Evolutionary conservation across 2,888 invertebrate genomes (phyloP), one percentile per base, ranked within the genome.

Genomic region (Monoplex corrugatus): DNA sequence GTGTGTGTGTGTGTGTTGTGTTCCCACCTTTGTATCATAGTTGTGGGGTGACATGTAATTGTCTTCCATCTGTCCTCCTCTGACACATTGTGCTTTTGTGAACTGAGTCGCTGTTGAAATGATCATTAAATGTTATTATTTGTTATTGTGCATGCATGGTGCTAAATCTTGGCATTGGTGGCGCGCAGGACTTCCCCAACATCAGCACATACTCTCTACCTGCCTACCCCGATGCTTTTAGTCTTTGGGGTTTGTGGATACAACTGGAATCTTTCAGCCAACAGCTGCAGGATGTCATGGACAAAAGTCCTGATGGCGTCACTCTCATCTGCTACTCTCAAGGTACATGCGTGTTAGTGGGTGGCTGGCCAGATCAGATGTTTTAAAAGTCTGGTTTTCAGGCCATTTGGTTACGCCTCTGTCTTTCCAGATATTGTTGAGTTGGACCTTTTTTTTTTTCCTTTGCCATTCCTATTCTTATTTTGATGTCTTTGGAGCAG

Each of bases 231-330:
- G 32, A 43, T 28, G 6, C 43, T 40, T 6, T 28, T 8, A 80
- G 78, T 28, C 19, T 80, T 1, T 23, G 23, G 19, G 8, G 40
- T 6, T 10, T 80, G 43, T 80, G 78, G 78, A 80, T 3, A 6
- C 78, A 80, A 23, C 78, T 80, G 40, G 2, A 0, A 3, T 80
- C 40, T 43, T 80, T 80, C 28, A 5, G 23, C 10, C 3, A 40
- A 8, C 78, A 80, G 43, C 43, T 80, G 28, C 40, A 97, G 89
- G 97, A 98, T 91, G 97, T 98, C 89, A 96, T 97, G 3, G 96
- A 97, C 43, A 23, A 23, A 87, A 97, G 98, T 96, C 98, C 98
- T 0, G 98, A 97, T 89, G 98, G 98, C 89, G 97, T 98, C 45
- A 97, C 98, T 96, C 96, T 98, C 68, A 96, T 98, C 93, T 98